These are phyloP conservation scores for Xenops minutus DNA, from an alignment of 2,797 vertebrate species.

Conservation along the genomic window DNA sequence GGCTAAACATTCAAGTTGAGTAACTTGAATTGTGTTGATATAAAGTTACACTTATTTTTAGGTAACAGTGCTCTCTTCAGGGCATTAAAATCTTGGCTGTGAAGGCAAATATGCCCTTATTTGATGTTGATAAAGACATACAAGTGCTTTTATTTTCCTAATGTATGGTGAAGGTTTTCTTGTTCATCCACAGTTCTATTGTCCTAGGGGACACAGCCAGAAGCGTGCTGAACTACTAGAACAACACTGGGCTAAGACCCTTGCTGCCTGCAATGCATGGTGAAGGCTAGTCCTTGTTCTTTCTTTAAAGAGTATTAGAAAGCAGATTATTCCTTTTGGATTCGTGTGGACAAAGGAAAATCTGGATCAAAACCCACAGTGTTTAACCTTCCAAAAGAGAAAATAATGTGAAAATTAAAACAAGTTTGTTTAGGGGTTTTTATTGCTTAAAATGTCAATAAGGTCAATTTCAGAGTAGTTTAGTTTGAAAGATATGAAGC, in stretches of 20 bases:
- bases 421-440: neutral
- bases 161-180: slow-evolving; percentile 47
- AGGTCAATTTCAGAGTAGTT: neutral
- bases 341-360: neutral
- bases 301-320: neutral
- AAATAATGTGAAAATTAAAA: neutral
- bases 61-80: neutral
- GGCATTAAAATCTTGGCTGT: slow-evolving; percentile 42
- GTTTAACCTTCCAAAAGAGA: neutral
- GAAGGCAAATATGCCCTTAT: slow-evolving; percentile 2
- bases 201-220: neutral
- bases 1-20: slow-evolving; percentile 26
- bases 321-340: neutral
- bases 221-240: neutral
- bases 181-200: slow-evolving; percentile 28
- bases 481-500: neutral
- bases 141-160: slow-evolving; percentile 45
- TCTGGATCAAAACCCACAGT: neutral
- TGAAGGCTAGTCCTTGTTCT: neutral
- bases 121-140: slow-evolving; percentile 48
- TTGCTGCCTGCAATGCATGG: neutral
- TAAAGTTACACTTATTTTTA: slow-evolving; percentile 44
- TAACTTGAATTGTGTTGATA: slow-evolving; percentile 24
- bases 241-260: neutral
- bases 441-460: neutral